Evolutionary conservation across 2,888 invertebrate species (phyloP).

Genomic region (Torymus tubicola): DNA sequence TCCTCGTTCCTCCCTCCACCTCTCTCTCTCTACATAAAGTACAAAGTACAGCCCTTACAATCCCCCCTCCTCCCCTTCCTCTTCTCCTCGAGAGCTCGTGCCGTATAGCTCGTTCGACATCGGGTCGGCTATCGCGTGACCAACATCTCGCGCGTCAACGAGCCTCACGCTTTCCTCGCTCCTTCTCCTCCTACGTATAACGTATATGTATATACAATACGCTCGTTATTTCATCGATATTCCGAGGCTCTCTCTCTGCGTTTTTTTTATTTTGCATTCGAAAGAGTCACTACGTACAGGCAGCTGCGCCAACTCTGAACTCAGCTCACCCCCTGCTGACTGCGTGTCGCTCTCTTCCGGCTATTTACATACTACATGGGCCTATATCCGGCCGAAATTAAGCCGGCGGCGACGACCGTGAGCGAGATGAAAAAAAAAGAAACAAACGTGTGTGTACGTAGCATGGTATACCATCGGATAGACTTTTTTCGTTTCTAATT

Average conservation of each 20-base stretch:
- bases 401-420: constrained; percentile 54
- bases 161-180: no score
- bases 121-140: constrained; percentile 37
- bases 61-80: no score
- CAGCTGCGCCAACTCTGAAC: constrained; percentile 49
- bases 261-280: constrained; percentile 33
- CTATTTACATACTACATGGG: constrained; percentile 67
- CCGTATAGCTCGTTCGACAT: not conserved
- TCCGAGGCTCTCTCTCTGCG: not conserved
- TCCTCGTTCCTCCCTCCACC: not conserved
- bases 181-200: not conserved
- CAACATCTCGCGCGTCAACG: constrained; percentile 31
- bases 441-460: not conserved
- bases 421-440: not conserved
- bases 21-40: no score
- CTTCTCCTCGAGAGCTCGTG: no score
- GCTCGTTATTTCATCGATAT: constrained; percentile 55
- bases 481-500: no score
- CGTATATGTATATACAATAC: not conserved
- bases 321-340: constrained; percentile 59
- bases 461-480: no score
- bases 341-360: constrained; percentile 54
- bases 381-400: constrained; percentile 62
- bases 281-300: not conserved
- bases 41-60: no score